These are phyloP conservation scores for Ormyrus labotus DNA, from an alignment of 2,888 invertebrate genomes.

Conservation along the genomic window DNA sequence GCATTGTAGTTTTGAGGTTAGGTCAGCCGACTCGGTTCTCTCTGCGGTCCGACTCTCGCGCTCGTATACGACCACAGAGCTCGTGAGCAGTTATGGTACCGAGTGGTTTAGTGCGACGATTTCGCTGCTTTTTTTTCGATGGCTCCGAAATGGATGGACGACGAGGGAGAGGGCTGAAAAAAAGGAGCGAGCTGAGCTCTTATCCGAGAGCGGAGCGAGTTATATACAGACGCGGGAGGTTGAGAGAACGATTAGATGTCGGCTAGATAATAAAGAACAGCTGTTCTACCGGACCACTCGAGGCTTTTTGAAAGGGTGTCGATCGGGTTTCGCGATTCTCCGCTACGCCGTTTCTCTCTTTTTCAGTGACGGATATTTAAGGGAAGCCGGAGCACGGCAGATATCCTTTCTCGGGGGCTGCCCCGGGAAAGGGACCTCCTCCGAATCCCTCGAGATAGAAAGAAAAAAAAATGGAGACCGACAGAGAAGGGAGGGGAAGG, in stretches of 20 bases:
- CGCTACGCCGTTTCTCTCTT: not conserved
- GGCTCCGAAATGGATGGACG: not conserved
- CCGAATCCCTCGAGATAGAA: not conserved
- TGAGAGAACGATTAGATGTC: conserved; percentile 38
- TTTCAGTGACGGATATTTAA: conserved; percentile 30
- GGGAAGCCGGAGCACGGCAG: not conserved
- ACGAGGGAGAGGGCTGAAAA: not conserved
- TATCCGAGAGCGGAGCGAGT: not conserved
- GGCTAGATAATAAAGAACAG: conserved; percentile 57
- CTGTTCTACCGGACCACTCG: conserved; percentile 45
- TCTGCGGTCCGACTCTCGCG: not conserved
- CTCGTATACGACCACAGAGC: conserved; percentile 17
- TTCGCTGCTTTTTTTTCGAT: conserved; percentile 9
- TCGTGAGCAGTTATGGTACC: conserved; percentile 24
- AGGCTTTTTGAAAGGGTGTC: not conserved
- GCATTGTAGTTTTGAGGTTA: conserved; percentile 31
- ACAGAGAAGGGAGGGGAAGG: not conserved
- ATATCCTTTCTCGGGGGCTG: conserved; percentile 17
- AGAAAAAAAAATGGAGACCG: too few species aligned
- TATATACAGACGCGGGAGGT: not conserved
- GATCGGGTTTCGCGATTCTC: conserved; percentile 28
- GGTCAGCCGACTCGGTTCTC: not conserved
- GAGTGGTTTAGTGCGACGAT: conserved; percentile 21
- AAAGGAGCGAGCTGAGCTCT: not conserved
- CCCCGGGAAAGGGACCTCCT: not conserved